A percentile compares a stretch with the other conserved stretches of the same genome.
These are phyloP conservation scores for Ptilodon capucinus DNA, from an alignment of 2,888 invertebrate genomes.

Conservation along the genomic window DNA sequence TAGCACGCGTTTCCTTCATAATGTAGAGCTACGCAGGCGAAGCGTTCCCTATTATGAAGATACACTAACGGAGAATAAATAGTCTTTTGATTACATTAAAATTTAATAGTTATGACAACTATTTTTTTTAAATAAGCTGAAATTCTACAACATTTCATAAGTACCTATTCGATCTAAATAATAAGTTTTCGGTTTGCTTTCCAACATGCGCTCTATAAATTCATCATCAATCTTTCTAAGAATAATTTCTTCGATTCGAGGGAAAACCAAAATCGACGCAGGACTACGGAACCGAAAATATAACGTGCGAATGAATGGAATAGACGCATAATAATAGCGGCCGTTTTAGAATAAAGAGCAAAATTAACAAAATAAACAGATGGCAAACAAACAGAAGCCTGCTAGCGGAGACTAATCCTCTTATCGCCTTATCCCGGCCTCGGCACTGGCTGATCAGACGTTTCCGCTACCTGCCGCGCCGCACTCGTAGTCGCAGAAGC, in stretches of 20 bases:
- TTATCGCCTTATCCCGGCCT: constrained; percentile 55
- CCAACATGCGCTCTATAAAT: no score
- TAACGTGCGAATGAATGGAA: constrained; percentile 7
- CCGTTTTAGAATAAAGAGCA: constrained; percentile 36
- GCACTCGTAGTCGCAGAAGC: constrained; percentile 5
- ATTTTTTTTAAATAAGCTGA: no score
- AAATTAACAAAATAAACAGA: constrained; percentile 58
- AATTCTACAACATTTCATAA: no score
- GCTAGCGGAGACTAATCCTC: constrained; percentile 50
- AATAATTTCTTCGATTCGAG: not conserved
- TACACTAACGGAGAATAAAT: no score
- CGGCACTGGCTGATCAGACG: constrained; percentile 40
- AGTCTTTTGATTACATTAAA: no score
- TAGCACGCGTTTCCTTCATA: constrained; percentile 26
- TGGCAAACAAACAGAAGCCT: constrained; percentile 40
- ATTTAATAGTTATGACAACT: no score
- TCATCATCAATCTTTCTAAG: no score
- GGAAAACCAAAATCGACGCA: not conserved
- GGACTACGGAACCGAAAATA: not conserved
- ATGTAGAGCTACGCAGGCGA: constrained; percentile 1
- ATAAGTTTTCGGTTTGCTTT: no score
- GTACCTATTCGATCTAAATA: no score
- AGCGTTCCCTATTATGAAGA: no score
- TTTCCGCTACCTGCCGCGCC: constrained; percentile 40
- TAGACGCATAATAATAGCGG: constrained; percentile 20